Conservation (phyloP, 2,797 vertebrate genomes). For the Onychomys leucogaster region DNA sequence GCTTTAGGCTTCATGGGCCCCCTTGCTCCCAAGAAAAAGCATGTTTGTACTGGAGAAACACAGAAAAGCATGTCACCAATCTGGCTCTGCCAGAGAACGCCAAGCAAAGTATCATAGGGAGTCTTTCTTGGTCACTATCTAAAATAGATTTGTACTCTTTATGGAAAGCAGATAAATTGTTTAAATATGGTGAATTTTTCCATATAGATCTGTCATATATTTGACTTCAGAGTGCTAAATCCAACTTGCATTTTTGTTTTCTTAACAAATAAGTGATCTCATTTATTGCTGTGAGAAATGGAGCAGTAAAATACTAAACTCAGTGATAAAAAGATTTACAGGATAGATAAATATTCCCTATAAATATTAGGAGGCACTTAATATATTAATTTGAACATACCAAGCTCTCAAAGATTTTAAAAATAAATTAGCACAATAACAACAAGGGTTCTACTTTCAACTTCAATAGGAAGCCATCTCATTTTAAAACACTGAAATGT, state of each 20-base stretch:
- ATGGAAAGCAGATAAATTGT: neutral
- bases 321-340: conserved; percentile 50
- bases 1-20: conserved; percentile 45
- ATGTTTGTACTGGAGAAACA: conserved; percentile 20
- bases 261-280: conserved; percentile 70
- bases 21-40: conserved; percentile 60
- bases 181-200: conserved; percentile 32
- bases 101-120: conserved; percentile 36
- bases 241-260: conserved; percentile 43
- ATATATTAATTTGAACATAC: conserved; percentile 39
- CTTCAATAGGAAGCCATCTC: conserved; percentile 44
- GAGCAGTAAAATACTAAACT: conserved; percentile 65
- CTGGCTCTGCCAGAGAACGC: conserved; percentile 37
- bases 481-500: conserved; percentile 56
- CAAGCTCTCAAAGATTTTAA: conserved; percentile 36
- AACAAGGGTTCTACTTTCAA: conserved; percentile 52
- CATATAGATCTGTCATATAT: conserved; percentile 38
- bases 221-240: conserved; percentile 53
- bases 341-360: neutral
- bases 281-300: conserved; percentile 69
- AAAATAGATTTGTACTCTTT: conserved; percentile 44
- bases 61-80: conserved; percentile 40
- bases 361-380: conserved; percentile 46
- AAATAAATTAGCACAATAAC: conserved; percentile 52
- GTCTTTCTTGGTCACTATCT: conserved; percentile 37